Percentiles rank a stretch among this genome's conserved stretches.
Conservation (phyloP, 2,888 invertebrate species). For the Microctonus brassicae region DNA sequence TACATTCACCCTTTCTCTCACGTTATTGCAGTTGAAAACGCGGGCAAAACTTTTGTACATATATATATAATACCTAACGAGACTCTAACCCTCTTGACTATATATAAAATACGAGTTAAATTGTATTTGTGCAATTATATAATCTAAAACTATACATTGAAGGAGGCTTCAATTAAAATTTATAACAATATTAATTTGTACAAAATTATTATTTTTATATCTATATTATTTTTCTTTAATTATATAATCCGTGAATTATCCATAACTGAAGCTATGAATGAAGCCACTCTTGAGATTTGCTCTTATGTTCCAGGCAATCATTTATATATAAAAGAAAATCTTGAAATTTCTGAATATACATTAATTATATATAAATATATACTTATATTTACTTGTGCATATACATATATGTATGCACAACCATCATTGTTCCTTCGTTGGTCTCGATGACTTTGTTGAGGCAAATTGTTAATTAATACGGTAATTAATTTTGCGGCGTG, state of each 20-base stretch:
- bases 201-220: no score
- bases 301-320: no score
- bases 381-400: no score
- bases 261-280: no score
- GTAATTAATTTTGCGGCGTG: slow-evolving; percentile 60
- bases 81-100: not conserved
- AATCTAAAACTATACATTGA: not conserved
- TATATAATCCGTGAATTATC: no score
- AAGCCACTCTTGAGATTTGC: no score
- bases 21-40: slow-evolving; percentile 10
- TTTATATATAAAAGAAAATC: no score
- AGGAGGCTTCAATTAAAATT: not conserved
- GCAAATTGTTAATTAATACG: slow-evolving; percentile 60
- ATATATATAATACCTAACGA: not conserved
- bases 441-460: slow-evolving; percentile 52
- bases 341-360: no score
- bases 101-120: not conserved
- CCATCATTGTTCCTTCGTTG: slow-evolving; percentile 4
- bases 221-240: no score
- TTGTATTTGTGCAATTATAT: slow-evolving; percentile 9
- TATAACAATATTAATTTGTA: not conserved
- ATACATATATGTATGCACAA: no score
- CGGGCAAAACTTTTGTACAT: not conserved
- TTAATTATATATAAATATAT: no score
- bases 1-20: slow-evolving; percentile 19